Conservation (phyloP, 1,140 invertebrate species). For the Trachelipus rathkii region DNA sequence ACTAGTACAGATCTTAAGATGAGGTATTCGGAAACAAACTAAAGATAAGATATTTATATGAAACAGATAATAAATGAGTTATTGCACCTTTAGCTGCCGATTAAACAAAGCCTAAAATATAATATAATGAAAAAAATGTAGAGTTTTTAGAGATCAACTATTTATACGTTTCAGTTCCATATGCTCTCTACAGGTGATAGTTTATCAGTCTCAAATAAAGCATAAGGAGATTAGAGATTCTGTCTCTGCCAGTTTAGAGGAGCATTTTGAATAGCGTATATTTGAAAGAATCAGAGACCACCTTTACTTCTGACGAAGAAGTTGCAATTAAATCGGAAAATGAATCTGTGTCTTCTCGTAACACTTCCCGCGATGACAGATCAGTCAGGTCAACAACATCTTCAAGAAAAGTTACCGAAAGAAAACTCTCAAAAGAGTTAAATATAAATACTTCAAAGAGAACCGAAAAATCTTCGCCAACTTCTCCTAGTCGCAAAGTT, state of each 20-base stretch:
- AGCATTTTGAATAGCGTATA: background rate
- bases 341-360: slow-evolving; percentile 22
- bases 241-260: slow-evolving; percentile 58
- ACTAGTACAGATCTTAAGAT: slow-evolving; percentile 30
- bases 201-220: slow-evolving; percentile 68
- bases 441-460: slow-evolving; percentile 22
- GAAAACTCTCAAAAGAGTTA: slow-evolving; percentile 33
- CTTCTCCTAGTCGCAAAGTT: slow-evolving; percentile 30
- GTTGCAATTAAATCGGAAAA: slow-evolving; percentile 31
- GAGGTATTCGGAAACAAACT: slow-evolving; percentile 19
- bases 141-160: slow-evolving; percentile 39
- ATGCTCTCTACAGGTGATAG: slow-evolving; percentile 67
- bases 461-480: slow-evolving; percentile 29
- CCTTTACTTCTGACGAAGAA: slow-evolving; percentile 40
- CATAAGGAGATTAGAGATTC: slow-evolving; percentile 70
- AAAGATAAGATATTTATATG: slow-evolving; percentile 26
- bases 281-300: background rate
- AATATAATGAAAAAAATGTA: slow-evolving; percentile 23
- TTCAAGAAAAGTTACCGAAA: slow-evolving; percentile 29
- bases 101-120: no score
- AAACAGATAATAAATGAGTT: slow-evolving; percentile 31
- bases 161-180: slow-evolving; percentile 56
- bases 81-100: no score
- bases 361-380: slow-evolving; percentile 24
- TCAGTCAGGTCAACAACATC: slow-evolving; percentile 7